Evolutionary conservation across 2,888 invertebrate species (phyloP), one percentile per base, ranked within the genome.

Genomic region (Venustoraphidia nigricollis): DNA sequence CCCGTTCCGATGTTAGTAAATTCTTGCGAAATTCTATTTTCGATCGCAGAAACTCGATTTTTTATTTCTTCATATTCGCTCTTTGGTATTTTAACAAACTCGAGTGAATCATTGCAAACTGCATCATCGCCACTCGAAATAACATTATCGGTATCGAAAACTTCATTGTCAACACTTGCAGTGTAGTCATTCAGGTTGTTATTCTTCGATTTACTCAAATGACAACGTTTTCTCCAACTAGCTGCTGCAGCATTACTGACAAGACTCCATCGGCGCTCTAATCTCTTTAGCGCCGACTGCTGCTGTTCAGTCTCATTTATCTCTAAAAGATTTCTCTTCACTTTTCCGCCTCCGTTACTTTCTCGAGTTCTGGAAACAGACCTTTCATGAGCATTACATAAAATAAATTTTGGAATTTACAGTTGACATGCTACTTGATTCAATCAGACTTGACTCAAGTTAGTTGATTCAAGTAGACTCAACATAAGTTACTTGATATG

Each of bases 11-110:
- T 62, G 42, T 60, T 58, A 8, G 63, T 76, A 52, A 83, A 78
- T 62, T 83, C 83, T 59, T 80, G 73, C 9, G 82, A 81, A 53
- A 85, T 73, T 56, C 79, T 70, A 43, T 74, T 74, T 62, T 85
- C 84, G 49, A 86, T 83, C 6, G 79, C 81, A 0, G 78, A 77
- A 9, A 86, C 81, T 59, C 84, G 69, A 59, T 73, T 81, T 62
- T 84, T 83, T 43, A 87, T 84, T 55, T 81, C 83, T 62, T 85
- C 83, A 56, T 84, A 86, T 63, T 86, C 84, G 50, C 73, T 77
- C 65, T 83, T 83, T 3, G 82, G 75, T 56, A 84, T 79, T 55
- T 77, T 71, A 4, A 85, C 80, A 58, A 80, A 83, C 58, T 83
- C 81, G 1, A 58, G 27, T 6, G 27, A 27, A 27, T 27, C 27